Evolutionary conservation across 2,888 invertebrate species (phyloP).

Genomic region (Sesia apiformis): DNA sequence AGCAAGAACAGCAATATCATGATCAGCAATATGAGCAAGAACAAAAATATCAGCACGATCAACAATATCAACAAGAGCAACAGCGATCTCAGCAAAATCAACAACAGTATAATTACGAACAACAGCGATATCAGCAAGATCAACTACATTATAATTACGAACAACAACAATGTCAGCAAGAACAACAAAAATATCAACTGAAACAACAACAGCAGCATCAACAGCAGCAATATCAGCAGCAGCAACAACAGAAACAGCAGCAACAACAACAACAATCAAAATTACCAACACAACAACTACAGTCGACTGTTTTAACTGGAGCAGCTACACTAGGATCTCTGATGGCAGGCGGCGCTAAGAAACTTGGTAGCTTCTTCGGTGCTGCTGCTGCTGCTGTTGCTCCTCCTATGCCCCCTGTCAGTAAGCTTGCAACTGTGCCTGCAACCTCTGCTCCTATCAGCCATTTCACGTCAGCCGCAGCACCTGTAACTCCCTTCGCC

Average conservation of each 20-base stretch:
- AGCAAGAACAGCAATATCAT: slow-evolving; percentile 26
- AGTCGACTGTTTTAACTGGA: slow-evolving; percentile 56
- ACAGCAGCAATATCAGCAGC: slow-evolving; percentile 29
- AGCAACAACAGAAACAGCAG: slow-evolving; percentile 34
- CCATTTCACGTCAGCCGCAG: slow-evolving; percentile 34
- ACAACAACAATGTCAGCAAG: slow-evolving; percentile 21
- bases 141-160: slow-evolving; percentile 21
- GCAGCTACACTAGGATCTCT: slow-evolving; percentile 66
- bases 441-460: slow-evolving; percentile 27
- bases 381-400: slow-evolving; percentile 64
- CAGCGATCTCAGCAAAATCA: slow-evolving; percentile 23
- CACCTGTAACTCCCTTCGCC: slow-evolving; percentile 45
- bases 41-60: slow-evolving; percentile 18
- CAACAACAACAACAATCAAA: slow-evolving; percentile 49
- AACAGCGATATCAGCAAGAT: slow-evolving; percentile 26
- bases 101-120: slow-evolving; percentile 23
- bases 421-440: slow-evolving; percentile 29
- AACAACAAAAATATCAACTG: slow-evolving; percentile 21
- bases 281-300: slow-evolving; percentile 53
- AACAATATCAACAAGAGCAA: slow-evolving; percentile 20
- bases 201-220: slow-evolving; percentile 27
- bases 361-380: slow-evolving; percentile 64
- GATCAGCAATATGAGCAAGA: slow-evolving; percentile 21
- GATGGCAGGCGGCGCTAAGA: slow-evolving; percentile 68
- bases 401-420: slow-evolving; percentile 29